phyloP scores from a whole-genome alignment of 2,797 vertebrate genomes.

The Falco concolor region DNA sequence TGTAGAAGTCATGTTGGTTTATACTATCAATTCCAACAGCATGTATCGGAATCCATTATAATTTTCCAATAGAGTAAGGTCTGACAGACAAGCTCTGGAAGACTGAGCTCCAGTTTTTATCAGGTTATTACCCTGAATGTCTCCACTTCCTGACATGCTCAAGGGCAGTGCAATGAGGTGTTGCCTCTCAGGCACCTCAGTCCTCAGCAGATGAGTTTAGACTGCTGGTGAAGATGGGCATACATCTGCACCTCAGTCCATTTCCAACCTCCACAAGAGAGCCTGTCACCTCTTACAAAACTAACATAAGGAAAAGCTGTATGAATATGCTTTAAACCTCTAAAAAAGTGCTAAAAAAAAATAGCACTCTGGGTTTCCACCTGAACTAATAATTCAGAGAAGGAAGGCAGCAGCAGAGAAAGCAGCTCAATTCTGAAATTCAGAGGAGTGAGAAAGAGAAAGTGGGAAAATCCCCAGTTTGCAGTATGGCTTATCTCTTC shows the following conservation, averaged over 20 bases:
- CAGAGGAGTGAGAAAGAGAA: neutral
- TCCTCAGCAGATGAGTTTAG: neutral
- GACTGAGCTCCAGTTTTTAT: neutral
- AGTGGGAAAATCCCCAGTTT: neutral
- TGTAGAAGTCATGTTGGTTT: neutral
- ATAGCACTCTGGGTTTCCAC: neutral
- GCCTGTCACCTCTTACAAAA: neutral
- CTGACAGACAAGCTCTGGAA: neutral
- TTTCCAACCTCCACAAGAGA: neutral
- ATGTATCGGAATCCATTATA: neutral
- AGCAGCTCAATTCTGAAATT: neutral
- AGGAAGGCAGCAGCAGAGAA: neutral
- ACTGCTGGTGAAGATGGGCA: neutral
- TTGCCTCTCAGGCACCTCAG: neutral
- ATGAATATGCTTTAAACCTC: neutral
- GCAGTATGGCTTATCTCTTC: neutral
- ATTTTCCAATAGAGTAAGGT: neutral
- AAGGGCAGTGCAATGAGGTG: neutral
- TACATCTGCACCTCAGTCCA: neutral
- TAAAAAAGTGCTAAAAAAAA: neutral
- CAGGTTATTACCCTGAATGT: neutral
- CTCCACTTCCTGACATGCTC: neutral
- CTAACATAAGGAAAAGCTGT: neutral
- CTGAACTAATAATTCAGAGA: neutral
- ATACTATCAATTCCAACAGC: neutral